Percentiles rank a stretch among this genome's conserved stretches.
These are phyloP conservation scores for Campylomormyrus tamandua DNA, from an alignment of 2,113 vertebrate genomes.

Conservation along the genomic window DNA sequence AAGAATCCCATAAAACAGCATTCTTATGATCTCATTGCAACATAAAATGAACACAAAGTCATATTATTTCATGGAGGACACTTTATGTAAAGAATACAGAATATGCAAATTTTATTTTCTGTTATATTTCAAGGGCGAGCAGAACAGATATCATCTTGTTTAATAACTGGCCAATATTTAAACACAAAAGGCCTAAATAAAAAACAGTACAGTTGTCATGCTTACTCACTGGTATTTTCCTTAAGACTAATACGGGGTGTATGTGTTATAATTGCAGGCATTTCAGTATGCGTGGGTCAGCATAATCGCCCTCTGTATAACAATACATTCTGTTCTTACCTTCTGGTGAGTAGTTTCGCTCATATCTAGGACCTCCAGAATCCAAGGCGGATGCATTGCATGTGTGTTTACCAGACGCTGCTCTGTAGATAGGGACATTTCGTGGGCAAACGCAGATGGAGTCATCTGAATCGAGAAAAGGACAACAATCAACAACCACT, in stretches of 20 bases:
- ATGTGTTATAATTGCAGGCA: background rate
- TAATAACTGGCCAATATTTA: background rate
- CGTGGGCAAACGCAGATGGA: constrained; percentile 73
- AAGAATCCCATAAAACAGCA: background rate
- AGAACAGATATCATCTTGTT: background rate
- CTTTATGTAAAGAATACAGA: background rate
- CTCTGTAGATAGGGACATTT: constrained; percentile 70
- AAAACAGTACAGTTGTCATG: background rate
- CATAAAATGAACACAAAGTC: background rate
- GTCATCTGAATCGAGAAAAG: constrained; percentile 62
- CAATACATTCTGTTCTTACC: constrained; percentile 51
- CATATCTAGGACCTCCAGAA: constrained; percentile 67
- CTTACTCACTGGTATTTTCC: background rate
- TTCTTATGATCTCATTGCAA: background rate
- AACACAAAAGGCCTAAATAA: background rate
- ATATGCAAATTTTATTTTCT: background rate
- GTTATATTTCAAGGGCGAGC: background rate
- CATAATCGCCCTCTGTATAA: background rate
- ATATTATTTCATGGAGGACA: background rate
- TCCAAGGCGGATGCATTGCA: constrained; percentile 51
- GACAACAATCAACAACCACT: background rate
- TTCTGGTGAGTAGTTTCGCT: constrained; percentile 65
- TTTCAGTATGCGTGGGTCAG: background rate
- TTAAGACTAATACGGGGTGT: background rate
- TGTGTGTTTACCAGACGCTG: constrained; percentile 59